These are phyloP conservation scores for Corbicula japonica DNA, from an alignment of 2,888 invertebrate species.

Conservation along the genomic window DNA sequence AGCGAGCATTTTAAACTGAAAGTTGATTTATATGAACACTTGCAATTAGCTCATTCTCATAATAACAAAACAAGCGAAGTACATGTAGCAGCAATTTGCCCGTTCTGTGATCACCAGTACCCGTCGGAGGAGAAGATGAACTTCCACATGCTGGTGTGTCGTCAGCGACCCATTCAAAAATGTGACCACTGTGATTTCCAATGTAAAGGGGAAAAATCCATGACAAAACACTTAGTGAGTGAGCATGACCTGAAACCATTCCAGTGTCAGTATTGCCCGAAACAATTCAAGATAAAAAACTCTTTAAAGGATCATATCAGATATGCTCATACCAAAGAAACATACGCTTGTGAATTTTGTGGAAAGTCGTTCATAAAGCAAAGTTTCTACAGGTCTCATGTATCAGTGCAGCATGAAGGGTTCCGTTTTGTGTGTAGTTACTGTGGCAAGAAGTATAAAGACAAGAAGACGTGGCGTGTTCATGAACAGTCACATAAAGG, in stretches of 20 bases:
- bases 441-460: conserved; percentile 39
- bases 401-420: conserved; percentile 37
- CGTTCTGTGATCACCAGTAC: conserved; percentile 11
- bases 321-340: conserved; percentile 25
- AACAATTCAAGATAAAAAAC: conserved; percentile 23
- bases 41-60: too few species aligned
- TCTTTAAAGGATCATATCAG: conserved; percentile 25
- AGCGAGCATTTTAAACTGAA: not conserved
- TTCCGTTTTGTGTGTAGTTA: conserved; percentile 30
- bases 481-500: conserved; percentile 45
- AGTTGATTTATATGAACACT: not conserved
- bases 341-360: conserved; percentile 32
- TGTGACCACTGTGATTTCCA: conserved; percentile 32
- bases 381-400: conserved; percentile 30
- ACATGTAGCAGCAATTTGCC: too few species aligned
- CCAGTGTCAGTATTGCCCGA: conserved; percentile 18
- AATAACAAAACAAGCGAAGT: too few species aligned
- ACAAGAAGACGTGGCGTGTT: conserved; percentile 23
- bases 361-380: conserved; percentile 37
- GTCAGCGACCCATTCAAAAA: conserved; percentile 10
- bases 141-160: conserved; percentile 26
- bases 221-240: conserved; percentile 32
- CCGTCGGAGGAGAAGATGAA: conserved; percentile 15
- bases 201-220: conserved; percentile 27
- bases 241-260: conserved; percentile 31